Conservation (phyloP, 2,888 invertebrate genomes). For the Nasonia oneida region DNA sequence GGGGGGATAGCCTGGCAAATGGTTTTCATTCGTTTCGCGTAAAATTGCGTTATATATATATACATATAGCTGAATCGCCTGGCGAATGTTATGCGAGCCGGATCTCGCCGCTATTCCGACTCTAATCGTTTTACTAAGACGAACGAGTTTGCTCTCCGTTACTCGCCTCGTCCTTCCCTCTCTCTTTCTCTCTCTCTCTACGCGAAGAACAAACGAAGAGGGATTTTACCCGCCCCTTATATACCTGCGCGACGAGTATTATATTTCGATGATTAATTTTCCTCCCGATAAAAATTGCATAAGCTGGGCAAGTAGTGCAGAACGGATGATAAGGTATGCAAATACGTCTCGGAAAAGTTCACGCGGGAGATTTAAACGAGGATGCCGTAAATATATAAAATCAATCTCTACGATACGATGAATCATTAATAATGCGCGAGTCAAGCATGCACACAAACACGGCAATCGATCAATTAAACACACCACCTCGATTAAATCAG, state of each 20-base stretch:
- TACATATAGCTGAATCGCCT: neutral
- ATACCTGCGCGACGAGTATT: constrained; percentile 36
- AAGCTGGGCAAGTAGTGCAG: neutral
- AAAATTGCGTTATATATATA: constrained; percentile 25
- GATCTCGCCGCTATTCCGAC: constrained; percentile 62
- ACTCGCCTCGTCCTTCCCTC: neutral
- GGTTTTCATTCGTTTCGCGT: constrained; percentile 39
- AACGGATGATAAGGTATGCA: neutral
- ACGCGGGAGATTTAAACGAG: constrained; percentile 8
- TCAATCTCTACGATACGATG: neutral
- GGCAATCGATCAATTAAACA: neutral
- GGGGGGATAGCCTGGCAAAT: constrained; percentile 7
- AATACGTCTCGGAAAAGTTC: neutral
- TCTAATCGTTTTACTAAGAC: constrained; percentile 65
- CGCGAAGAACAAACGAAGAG: neutral
- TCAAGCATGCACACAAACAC: neutral
- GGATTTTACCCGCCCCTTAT: neutral
- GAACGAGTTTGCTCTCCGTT: constrained; percentile 49
- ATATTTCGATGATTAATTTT: neutral
- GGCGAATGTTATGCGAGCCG: constrained; percentile 65
- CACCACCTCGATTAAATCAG: no score
- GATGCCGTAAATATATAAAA: neutral
- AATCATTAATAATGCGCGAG: neutral
- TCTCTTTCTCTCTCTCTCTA: neutral
- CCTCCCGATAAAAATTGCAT: neutral